phyloP scores from a whole-genome alignment of 2,888 invertebrate species.

The Sphinx pinastri region DNA sequence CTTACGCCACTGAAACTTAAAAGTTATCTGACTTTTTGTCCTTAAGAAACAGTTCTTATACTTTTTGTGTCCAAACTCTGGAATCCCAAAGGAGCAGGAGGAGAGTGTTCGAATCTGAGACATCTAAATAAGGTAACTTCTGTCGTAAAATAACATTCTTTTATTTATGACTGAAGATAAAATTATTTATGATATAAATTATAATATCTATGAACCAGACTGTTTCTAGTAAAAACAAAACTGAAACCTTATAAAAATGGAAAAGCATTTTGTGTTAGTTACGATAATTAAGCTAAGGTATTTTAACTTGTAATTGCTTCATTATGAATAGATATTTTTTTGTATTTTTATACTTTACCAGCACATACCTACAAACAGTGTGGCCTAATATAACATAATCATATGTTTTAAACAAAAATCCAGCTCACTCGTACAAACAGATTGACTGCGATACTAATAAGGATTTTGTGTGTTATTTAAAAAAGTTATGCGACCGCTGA shows the following conservation, averaged over 20 bases:
- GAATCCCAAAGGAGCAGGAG: background rate
- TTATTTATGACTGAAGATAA: background rate
- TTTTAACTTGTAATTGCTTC: no score
- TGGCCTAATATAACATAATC: no score
- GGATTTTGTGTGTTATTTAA: no score
- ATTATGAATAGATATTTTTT: no score
- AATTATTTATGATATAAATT: background rate
- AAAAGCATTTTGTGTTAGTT: no score
- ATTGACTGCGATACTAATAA: no score
- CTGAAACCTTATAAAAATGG: background rate
- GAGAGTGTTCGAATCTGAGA: background rate
- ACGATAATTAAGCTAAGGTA: no score
- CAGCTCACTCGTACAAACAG: no score
- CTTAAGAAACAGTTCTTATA: background rate
- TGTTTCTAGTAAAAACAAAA: background rate
- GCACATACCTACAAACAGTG: no score
- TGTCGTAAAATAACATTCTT: constrained; percentile 2
- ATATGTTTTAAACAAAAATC: no score
- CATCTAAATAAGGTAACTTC: background rate
- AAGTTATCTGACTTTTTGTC: background rate
- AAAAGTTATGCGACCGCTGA: no score
- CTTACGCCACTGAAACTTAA: background rate
- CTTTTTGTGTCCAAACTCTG: background rate
- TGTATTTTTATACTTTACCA: no score
- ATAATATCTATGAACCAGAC: background rate